These are phyloP conservation scores for Labroides dimidiatus DNA, from an alignment of 2,797 vertebrate genomes.

Conservation along the genomic window DNA sequence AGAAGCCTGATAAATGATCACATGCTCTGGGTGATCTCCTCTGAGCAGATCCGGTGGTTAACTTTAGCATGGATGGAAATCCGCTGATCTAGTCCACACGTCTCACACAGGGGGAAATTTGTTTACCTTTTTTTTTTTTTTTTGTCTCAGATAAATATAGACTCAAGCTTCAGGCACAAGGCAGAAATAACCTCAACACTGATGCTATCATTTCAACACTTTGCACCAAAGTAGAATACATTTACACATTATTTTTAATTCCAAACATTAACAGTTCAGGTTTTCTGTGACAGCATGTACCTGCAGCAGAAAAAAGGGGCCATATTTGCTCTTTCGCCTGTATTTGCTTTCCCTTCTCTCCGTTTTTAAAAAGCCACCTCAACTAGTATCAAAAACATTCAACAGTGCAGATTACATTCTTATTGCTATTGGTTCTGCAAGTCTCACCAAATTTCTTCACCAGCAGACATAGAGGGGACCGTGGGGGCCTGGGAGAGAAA, in stretches of 20 bases:
- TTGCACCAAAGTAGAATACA: neutral
- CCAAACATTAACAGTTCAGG: neutral
- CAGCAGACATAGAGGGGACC: constrained; percentile 12
- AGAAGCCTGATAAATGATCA: constrained; percentile 80
- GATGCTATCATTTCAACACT: constrained; percentile 6
- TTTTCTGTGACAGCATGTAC: constrained; percentile 13
- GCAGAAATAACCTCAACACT: constrained; percentile 12
- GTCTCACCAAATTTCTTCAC: constrained; percentile 5
- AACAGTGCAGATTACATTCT: constrained; percentile 44
- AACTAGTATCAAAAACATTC: constrained; percentile 44
- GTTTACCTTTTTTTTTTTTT: constrained; percentile 23
- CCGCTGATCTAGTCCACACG: constrained; percentile 51
- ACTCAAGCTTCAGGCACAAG: constrained; percentile 1
- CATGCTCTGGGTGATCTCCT: constrained; percentile 78
- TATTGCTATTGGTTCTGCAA: constrained; percentile 25
- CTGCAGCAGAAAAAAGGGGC: constrained; percentile 17
- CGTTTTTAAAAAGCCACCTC: constrained; percentile 8
- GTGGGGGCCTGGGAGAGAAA: constrained; percentile 29
- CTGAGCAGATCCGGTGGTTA: constrained; percentile 79
- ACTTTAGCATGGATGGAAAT: constrained; percentile 69
- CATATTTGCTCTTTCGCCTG: constrained; percentile 49
- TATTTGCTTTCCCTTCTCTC: constrained; percentile 45
- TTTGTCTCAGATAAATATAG: constrained; percentile 4
- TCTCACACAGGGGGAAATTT: constrained; percentile 33
- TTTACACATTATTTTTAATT: neutral